These are phyloP conservation scores for Blastomussa wellsi DNA, from an alignment of 92 coral and sea anemone species.

Conservation along the genomic window DNA sequence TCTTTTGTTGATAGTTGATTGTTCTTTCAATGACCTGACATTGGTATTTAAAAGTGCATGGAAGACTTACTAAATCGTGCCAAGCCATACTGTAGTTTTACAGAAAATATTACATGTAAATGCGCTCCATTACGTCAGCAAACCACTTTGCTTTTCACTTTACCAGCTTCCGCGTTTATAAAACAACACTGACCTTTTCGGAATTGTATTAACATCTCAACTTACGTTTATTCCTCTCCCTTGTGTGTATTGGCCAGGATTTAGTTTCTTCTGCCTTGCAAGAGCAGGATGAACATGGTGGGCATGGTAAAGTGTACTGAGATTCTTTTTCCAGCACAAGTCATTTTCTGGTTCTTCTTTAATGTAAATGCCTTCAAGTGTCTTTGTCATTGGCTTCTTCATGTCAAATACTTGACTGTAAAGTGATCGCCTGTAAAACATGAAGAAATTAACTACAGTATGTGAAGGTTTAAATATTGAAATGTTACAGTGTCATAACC, in stretches of 20 bases:
- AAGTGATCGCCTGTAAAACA: conserved; percentile 73
- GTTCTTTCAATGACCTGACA: no score
- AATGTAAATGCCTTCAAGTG: conserved; percentile 70
- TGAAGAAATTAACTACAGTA: no score
- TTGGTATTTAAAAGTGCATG: no score
- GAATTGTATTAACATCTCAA: not conserved
- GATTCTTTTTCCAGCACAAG: conserved; percentile 77
- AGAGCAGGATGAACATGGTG: conserved; percentile 76
- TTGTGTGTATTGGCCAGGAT: conserved; percentile 19
- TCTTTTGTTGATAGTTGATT: no score
- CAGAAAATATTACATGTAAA: no score
- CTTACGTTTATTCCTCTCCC: conserved; percentile 54
- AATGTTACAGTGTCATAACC: no score
- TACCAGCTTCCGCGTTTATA: no score
- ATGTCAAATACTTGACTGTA: conserved; percentile 80
- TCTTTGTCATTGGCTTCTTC: conserved; percentile 68
- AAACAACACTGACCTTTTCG: not conserved
- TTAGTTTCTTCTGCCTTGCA: conserved; percentile 42
- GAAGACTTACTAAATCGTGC: no score
- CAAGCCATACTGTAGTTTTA: no score
- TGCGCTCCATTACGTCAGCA: no score
- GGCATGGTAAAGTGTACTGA: conserved; percentile 62
- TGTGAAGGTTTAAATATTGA: not conserved
- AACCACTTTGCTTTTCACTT: no score
- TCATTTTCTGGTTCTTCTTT: conserved; percentile 56